Percentiles rank a stretch among this genome's conserved stretches.
Evolutionary conservation across 2,888 invertebrate genomes (phyloP).

Genomic region (Strigamia crassipes): DNA sequence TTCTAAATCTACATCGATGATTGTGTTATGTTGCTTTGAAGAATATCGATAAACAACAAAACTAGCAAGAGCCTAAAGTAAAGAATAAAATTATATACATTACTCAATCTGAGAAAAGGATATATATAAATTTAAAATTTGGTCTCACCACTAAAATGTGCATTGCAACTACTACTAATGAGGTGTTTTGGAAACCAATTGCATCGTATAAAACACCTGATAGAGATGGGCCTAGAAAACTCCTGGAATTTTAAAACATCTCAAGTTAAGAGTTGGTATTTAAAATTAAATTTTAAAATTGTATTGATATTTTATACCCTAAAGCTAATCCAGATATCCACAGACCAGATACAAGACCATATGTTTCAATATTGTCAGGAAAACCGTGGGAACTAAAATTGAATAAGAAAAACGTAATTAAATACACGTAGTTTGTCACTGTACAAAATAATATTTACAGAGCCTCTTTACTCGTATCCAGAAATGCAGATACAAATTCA

Average conservation of each 20-base stretch:
- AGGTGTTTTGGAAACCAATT: conserved; percentile 72
- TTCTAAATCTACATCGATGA: neutral
- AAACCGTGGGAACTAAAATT: conserved; percentile 66
- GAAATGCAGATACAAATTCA: conserved; percentile 82
- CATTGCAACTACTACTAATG: conserved; percentile 71
- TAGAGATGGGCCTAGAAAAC: conserved; percentile 51
- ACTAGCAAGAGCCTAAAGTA: neutral
- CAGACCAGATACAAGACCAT: conserved; percentile 84
- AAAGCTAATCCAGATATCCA: conserved; percentile 89
- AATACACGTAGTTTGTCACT: no score
- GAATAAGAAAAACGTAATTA: neutral
- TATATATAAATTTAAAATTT: neutral
- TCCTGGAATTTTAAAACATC: neutral
- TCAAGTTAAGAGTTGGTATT: neutral
- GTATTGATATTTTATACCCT: conserved; percentile 62
- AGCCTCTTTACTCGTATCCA: conserved; percentile 77
- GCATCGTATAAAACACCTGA: conserved; percentile 55
- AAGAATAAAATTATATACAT: neutral
- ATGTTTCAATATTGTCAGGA: conserved; percentile 83
- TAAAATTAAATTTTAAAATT: no score
- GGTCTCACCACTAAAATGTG: conserved; percentile 69
- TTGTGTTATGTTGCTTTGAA: neutral
- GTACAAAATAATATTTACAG: conserved; percentile 66
- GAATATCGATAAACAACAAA: neutral
- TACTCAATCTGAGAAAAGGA: neutral